These are phyloP conservation scores for Myotis vivesi DNA, from an alignment of 2,797 vertebrate species.

Conservation along the genomic window DNA sequence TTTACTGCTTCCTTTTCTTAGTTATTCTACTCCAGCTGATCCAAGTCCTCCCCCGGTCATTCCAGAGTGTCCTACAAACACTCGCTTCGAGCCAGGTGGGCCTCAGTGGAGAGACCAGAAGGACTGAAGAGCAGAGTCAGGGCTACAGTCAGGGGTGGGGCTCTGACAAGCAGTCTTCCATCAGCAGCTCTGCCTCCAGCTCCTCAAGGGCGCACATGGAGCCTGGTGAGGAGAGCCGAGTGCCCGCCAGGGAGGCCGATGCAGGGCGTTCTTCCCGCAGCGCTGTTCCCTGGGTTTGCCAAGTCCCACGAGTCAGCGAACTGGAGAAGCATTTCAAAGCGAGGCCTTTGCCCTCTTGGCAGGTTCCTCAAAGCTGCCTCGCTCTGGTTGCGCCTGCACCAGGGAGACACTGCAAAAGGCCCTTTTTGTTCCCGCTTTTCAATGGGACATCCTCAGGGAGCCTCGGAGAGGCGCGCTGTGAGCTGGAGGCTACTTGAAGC, in stretches of 20 bases:
- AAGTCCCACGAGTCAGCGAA: constrained; percentile 62
- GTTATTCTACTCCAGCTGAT: not conserved
- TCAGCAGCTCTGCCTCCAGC: not conserved
- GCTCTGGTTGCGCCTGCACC: not conserved
- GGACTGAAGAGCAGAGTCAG: not conserved
- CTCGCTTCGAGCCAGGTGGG: not conserved
- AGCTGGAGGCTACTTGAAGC: constrained; percentile 50
- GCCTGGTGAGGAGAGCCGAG: not conserved
- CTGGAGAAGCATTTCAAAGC: constrained; percentile 58
- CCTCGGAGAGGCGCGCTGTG: not conserved
- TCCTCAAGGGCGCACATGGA: not conserved
- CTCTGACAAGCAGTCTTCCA: constrained; percentile 3
- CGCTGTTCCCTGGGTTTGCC: constrained; percentile 28
- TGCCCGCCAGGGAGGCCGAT: not conserved
- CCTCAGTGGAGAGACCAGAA: not conserved
- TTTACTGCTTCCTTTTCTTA: not conserved
- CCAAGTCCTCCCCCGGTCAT: not conserved
- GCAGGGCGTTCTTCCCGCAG: constrained; percentile 31
- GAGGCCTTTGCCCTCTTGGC: constrained; percentile 60
- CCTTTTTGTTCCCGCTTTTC: constrained; percentile 60
- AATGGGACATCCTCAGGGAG: not conserved
- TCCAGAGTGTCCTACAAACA: not conserved
- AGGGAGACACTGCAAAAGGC: constrained; percentile 62
- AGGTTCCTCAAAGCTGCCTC: constrained; percentile 56
- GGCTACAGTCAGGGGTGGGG: not conserved